Evolutionary conservation across 2,888 invertebrate species (phyloP), one percentile per base, ranked within the genome.

Genomic region (Gryllus longicercus): DNA sequence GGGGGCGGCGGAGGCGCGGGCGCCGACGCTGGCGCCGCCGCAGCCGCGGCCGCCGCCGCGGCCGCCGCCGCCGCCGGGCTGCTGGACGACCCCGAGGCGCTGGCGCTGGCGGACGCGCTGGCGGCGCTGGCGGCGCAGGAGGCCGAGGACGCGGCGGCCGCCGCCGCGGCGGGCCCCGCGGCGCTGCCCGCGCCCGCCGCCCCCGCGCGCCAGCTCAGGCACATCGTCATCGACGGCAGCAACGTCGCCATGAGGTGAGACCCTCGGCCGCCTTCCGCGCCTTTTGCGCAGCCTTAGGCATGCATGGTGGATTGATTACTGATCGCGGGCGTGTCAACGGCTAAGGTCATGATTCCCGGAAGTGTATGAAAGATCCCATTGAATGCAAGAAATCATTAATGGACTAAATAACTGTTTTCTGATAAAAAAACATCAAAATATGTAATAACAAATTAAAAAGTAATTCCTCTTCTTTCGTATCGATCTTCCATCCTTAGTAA

Each of bases 151-250:
- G 18, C 74, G 10, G 16, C 85, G 14, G 79, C 82, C 49, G 86
- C 85, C 49, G 74, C 83, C 5, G 76, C 81, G 2, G 75, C 51
- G 0, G 84, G n/a, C 80, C 11, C 76, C 77, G 3, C 76, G 80
- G 16, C 78, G 25, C 18, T 63, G 23, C 16, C 75, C 82, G 21
- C 81, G 79, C 79, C 80, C 51, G 38, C 80, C 10, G 23, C 50
- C 78, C 76, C 51, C 79, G 77, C 51, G 14, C 50, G 38, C 16
- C 25, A 82, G 82, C 87, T 93, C 18, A 88, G 96, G 81, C 93
- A 94, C 80, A 93, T 97, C 82, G 96, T 97, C 83, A 94, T 97
- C 82, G 97, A 97, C 87, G 97, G 97, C 84, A 96, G 96, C 87
- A 97, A 97, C 87, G 95, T 97, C 25, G 97, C 97, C 74, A 95